Base-by-base conservation (phyloP, 2,113 vertebrate genomes). In the Rafetus swinhoei region DNA sequence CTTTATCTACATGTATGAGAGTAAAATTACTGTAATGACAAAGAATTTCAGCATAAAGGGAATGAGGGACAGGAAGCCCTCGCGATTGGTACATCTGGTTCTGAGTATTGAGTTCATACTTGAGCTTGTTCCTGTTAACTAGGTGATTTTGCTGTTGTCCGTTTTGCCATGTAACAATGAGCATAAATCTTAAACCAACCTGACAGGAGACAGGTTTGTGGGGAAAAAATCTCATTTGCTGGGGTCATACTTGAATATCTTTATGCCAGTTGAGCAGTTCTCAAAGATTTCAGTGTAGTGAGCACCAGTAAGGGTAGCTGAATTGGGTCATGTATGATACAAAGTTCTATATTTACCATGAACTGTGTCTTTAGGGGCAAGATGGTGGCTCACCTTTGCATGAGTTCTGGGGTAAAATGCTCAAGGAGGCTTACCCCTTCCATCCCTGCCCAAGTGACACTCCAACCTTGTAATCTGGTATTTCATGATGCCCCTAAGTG, bases 321-420 rank as follows among this genome's bases (percentile, higher is more conserved):
- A 9, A 39, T 82, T 88, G 18, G 24, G 3, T n/a, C 55, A 84
- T 84, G 62, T 7, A 24, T 93, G 45, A 52, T 22, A 62, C 25
- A 12, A 93, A 93, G 86, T 87, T 54, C 35, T 69, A 16, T 84
- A 10, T 87, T 94, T 84, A 3, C 3, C 74, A 77, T 50, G 12
- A 24, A 12, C 25, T 77, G 39, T 35, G n/a, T 35, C 65, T n/a
- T 72, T 72, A 35, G 32, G 35, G 2, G 59, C 25, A 2, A 10
- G 35, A 3, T 45, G 74, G 5, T 10, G 25, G 25, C 35, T 32
- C 5, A 14, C 84, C 77, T 59, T 29, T 24, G 89, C 53, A 83
- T 4, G 24, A 59, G 24, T 59, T 21, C 57, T 25, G 22, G 57
- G 24, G 24, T 24, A 59, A 60, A 72, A 18, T 35, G n/a, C 65